A percentile compares a stretch with the other conserved stretches of the same genome.
Conservation (phyloP, 1,140 invertebrate genomes). For the Paramacrobiotus metropolitanus region DNA sequence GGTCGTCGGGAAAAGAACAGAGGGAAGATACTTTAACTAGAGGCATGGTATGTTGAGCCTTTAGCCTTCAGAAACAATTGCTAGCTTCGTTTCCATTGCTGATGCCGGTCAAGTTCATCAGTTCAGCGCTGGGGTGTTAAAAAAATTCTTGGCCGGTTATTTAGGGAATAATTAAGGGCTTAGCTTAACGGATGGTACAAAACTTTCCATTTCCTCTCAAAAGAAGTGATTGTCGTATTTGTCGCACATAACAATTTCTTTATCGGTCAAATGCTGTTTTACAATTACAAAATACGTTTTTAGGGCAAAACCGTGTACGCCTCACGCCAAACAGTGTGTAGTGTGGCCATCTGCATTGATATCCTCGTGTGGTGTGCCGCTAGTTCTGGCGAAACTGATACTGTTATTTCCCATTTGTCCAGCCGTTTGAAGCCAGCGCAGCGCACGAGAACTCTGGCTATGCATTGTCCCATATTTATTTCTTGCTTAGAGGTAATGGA, state of each 20-base stretch:
- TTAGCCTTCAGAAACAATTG: no score
- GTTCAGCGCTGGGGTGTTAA: no score
- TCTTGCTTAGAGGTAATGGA: constrained; percentile 58
- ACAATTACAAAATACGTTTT: no score
- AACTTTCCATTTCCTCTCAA: background rate
- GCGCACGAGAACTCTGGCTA: constrained; percentile 53
- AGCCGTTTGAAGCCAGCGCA: constrained; percentile 86
- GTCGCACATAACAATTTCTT: background rate
- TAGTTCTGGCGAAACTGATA: constrained; percentile 33
- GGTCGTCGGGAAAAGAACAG: constrained; percentile 68
- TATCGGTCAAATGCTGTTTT: no score
- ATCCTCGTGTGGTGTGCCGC: constrained; percentile 3
- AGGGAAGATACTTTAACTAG: constrained; percentile 71
- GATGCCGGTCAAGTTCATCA: no score
- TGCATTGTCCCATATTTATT: constrained; percentile 52
- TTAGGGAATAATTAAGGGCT: no score
- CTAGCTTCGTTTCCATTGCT: no score
- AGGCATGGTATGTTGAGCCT: background rate
- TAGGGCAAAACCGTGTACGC: constrained; percentile 14
- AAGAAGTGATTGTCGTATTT: no score
- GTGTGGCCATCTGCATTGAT: constrained; percentile 6
- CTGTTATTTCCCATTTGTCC: constrained; percentile 50
- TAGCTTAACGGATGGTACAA: background rate
- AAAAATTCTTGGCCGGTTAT: no score
- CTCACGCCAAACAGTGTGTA: constrained; percentile 8